These are phyloP conservation scores for Cinclus mexicanus DNA, from an alignment of 2,113 vertebrate species.

Conservation along the genomic window DNA sequence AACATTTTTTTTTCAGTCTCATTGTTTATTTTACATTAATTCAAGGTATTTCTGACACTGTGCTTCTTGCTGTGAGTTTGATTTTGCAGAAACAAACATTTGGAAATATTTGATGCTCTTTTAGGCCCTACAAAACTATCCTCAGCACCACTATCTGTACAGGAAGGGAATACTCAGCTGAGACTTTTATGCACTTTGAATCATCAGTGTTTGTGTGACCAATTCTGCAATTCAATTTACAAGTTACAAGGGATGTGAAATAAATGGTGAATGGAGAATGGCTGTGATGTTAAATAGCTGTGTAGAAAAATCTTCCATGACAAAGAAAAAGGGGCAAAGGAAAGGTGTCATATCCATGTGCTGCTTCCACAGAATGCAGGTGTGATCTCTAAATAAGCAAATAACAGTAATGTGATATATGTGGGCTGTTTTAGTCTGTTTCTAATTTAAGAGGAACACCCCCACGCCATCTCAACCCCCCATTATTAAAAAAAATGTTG, in stretches of 20 bases:
- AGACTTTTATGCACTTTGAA: neutral
- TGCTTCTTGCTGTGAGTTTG: neutral
- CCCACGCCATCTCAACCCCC: too few relatives aligned
- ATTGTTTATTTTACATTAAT: neutral
- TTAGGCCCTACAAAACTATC: neutral
- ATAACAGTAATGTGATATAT: neutral
- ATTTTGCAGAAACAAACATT: neutral
- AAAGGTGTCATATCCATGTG: fast-evolving
- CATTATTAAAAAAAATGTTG: neutral
- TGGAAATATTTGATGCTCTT: neutral
- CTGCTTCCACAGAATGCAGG: neutral
- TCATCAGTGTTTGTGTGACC: neutral
- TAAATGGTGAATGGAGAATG: neutral
- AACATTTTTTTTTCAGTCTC: neutral
- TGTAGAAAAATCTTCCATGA: neutral
- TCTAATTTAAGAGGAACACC: neutral
- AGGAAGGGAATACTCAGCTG: neutral
- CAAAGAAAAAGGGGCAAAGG: neutral
- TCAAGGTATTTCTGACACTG: neutral
- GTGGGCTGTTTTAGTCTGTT: neutral
- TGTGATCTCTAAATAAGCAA: neutral
- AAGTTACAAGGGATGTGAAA: neutral
- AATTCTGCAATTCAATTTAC: neutral
- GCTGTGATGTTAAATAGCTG: neutral
- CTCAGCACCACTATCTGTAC: neutral